A percentile compares a stretch with the other conserved stretches of the same genome.
Evolutionary conservation across 2,888 invertebrate species (phyloP).

Genomic region (Apomyelois bistriatella): DNA sequence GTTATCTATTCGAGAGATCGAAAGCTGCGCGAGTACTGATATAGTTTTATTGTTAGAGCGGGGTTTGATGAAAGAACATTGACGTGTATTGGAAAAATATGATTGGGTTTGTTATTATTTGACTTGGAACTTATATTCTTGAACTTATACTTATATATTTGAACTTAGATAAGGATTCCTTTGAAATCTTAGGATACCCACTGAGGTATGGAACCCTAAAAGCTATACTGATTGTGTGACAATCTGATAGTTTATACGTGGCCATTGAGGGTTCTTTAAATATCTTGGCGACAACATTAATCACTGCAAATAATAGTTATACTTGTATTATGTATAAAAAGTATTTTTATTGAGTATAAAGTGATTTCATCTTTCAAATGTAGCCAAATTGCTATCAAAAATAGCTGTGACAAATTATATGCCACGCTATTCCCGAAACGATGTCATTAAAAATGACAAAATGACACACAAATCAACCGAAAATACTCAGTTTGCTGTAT

Average conservation of each 20-base stretch:
- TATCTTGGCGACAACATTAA: neutral
- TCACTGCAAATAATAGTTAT: neutral
- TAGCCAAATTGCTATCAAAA: neutral
- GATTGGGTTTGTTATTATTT: neutral
- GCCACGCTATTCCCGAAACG: neutral
- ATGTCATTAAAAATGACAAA: slow-evolving; percentile 3
- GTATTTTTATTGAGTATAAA: neutral
- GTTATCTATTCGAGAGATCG: slow-evolving; percentile 54
- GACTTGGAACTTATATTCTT: neutral
- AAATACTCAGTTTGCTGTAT: neutral
- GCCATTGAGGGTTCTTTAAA: neutral
- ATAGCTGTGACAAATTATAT: neutral
- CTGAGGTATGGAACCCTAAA: too few relatives aligned
- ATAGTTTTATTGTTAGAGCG: slow-evolving; percentile 23
- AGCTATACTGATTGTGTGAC: too few relatives aligned
- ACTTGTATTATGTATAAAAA: neutral
- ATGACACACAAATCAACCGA: neutral
- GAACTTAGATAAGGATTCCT: too few relatives aligned
- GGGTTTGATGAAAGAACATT: slow-evolving; percentile 5
- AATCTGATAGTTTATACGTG: neutral
- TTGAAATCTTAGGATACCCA: too few relatives aligned
- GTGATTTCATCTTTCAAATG: slow-evolving; percentile 1
- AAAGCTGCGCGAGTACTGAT: slow-evolving; percentile 51
- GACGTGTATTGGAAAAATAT: neutral
- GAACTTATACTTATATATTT: too few relatives aligned